Evolutionary conservation across 2,797 vertebrate species (phyloP).

Genomic region (Hypotaenidia okinawae): DNA sequence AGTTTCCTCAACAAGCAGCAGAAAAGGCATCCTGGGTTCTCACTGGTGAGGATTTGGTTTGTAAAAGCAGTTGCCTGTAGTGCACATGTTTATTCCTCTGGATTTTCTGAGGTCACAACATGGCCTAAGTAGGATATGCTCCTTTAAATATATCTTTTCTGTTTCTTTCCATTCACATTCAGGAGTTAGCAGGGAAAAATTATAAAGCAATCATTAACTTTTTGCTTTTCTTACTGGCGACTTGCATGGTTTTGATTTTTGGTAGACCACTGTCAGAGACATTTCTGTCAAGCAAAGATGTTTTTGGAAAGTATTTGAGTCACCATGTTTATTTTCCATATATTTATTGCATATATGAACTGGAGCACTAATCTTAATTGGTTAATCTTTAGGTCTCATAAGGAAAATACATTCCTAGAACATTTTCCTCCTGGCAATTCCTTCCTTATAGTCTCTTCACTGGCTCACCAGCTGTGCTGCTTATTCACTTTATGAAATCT

Average conservation of each 20-base stretch:
- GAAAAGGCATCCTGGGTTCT: not conserved
- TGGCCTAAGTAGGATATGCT: not conserved
- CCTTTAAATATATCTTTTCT: not conserved
- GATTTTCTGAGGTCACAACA: not conserved
- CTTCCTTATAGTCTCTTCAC: not conserved
- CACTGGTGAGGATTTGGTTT: not conserved
- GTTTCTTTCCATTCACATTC: not conserved
- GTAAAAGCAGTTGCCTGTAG: not conserved
- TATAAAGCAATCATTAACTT: not conserved
- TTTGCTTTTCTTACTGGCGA: not conserved
- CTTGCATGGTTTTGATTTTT: not conserved
- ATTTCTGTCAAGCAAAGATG: not conserved
- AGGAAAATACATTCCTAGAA: not conserved
- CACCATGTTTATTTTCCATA: not conserved
- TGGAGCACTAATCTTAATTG: not conserved
- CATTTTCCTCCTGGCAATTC: not conserved
- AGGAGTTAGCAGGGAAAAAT: not conserved
- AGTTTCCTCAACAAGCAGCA: not conserved
- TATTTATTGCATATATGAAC: not conserved
- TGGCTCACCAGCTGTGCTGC: not conserved
- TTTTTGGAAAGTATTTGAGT: not conserved
- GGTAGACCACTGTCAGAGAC: not conserved
- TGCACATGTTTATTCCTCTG: not conserved
- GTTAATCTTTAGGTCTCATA: not conserved
- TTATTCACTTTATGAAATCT: conserved; percentile 37